Base-by-base conservation (phyloP, 2,113 vertebrate species). In the Cebidichthys violaceus region DNA sequence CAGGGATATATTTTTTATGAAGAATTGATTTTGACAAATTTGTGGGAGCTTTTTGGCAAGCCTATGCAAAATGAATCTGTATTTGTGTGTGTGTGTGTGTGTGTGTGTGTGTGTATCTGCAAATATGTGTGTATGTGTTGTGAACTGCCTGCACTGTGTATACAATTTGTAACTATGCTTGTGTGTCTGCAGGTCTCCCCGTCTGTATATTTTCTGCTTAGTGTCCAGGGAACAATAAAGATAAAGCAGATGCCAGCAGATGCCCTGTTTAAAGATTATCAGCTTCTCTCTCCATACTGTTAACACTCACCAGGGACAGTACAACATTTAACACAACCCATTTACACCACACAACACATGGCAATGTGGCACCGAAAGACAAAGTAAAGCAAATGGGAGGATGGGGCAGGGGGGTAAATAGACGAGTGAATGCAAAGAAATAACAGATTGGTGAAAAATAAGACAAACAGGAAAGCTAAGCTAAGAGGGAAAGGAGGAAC, bases 171-270 rank as follows among this genome's bases (percentile, higher is more conserved):
- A 22, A 47, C 55, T 37, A 24, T 72, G 59, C 65, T 31, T 37
- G 73, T 69, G 73, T 54, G 57, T 80, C 52, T 95, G 94, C 94
- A 94, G 96, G 84, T 88, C 74, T 88, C 70, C 57, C 8, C 35
- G 80, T 75, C 52, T 77, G 74, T 85, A 83, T 88, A 77, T 83
- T 77, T 88, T 86, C 83, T 84, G 70, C 85, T 71, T 17, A 31
- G 79, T 92, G 94, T 96, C 95, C 92, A 92, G 98, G 97, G 98
- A 97, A 96, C 96, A 95, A 96, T 99, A 98, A 99, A 94, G 96
- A 95, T 95, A 93, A 96, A 97, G 96, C 97, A 99, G 98, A 97
- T 99, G 97, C 97, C 97, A 97, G 97, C 98, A 97, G 97, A 96
- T 97, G 96, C 95, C 96, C 96, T 92, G 96, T 97, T 98, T 97